Evolutionary conservation across 2,797 vertebrate genomes (phyloP), one percentile per base, ranked within the genome.

Genomic region (Rhyacichthys aspro): DNA sequence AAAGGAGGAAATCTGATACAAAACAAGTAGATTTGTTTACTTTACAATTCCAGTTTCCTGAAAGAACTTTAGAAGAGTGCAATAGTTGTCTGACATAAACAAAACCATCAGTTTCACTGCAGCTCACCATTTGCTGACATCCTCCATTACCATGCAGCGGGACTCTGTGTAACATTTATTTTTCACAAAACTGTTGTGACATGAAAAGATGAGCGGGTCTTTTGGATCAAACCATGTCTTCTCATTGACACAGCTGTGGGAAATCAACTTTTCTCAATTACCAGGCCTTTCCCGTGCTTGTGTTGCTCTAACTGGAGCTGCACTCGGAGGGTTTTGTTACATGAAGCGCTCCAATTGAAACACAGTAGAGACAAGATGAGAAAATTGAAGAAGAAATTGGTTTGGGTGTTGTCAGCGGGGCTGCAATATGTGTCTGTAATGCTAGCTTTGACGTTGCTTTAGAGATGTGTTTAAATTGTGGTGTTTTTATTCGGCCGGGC

Each of bases 351-450:
- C 43, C 47, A 42, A 75, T 73, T 81, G 85, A 82, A 83, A 82
- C 73, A 72, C 76, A 70, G 78, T 43, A 49, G 59, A 73, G 62
- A 86, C 81, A 72, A 76, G 83, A 86, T 74, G 80, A 79, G 86
- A 85, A 86, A 85, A 88, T 85, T 83, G 88, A 81, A 85, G 78
- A 74, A 76, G 68, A 74, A 81, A 86, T 87, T 86, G 83, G 79
- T 79, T 82, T 37, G 14, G 56, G 59, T 9, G 15, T 79, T 57
- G 47, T 78, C 58, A 41, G 43, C 3, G 55, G 76, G 68, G 56
- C 50, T 71, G 18, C 69, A 60, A 58, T 70, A 43, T 72, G 70
- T 43, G 67, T 55, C 72, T 70, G 59, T 79, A 76, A 79, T 59
- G 72, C 58, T 54, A 32, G 45, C 55, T 64, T 72, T 78, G 50